Evolutionary conservation across 2,113 vertebrate genomes (phyloP).

Genomic region (Rynchops niger): DNA sequence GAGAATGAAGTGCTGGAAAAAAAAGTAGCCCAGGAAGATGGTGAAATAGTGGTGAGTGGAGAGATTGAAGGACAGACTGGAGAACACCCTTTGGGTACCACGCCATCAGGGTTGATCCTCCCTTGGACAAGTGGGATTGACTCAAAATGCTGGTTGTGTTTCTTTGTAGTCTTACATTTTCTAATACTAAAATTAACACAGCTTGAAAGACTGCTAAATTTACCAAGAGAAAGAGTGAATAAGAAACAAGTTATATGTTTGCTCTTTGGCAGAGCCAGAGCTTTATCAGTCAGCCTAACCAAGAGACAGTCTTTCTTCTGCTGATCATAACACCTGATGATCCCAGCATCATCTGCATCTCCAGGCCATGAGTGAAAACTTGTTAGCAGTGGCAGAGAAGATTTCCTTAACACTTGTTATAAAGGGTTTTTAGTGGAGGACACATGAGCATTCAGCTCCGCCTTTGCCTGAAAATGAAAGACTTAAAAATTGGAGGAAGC

Average conservation of each 20-base stretch:
- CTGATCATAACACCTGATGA: neutral
- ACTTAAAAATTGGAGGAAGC: conserved; percentile 27
- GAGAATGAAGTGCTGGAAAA: neutral
- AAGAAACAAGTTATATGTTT: neutral
- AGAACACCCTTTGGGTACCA: neutral
- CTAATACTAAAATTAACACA: neutral
- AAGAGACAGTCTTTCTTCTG: neutral
- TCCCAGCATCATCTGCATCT: neutral
- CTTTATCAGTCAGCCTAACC: neutral
- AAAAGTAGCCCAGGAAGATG: neutral
- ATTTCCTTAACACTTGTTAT: neutral
- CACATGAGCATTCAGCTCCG: neutral
- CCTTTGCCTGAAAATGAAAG: neutral
- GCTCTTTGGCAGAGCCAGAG: neutral
- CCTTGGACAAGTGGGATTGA: neutral
- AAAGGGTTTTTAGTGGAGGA: neutral
- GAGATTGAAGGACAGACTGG: neutral
- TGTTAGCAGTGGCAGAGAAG: neutral
- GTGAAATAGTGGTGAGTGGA: neutral
- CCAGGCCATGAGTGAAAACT: neutral
- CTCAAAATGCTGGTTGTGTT: neutral
- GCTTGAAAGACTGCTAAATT: neutral
- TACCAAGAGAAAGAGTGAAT: neutral
- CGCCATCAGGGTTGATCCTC: neutral
- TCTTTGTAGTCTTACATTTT: neutral